Percentiles rank a stretch among this genome's conserved stretches.
Evolutionary conservation across 2,797 vertebrate genomes (phyloP).

Genomic region (Rhyacichthys aspro): DNA sequence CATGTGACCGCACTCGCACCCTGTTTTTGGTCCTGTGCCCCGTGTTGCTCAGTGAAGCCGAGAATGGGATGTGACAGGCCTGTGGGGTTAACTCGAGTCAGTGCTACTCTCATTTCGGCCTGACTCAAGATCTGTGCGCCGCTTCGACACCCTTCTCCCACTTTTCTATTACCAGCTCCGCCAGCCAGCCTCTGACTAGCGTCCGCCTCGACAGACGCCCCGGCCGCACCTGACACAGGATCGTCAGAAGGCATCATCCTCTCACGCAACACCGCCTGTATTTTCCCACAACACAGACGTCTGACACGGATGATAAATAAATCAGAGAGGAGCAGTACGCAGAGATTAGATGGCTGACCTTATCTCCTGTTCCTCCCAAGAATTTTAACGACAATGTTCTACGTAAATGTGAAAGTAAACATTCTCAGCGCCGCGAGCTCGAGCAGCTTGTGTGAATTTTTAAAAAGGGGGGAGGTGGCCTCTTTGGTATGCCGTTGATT

Average conservation of each 20-base stretch:
- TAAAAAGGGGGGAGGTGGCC: constrained; percentile 11
- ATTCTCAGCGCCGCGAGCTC: constrained; percentile 32
- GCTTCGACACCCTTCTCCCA: constrained; percentile 30
- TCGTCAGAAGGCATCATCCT: constrained; percentile 25
- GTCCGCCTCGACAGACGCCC: constrained; percentile 29
- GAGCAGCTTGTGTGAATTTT: constrained; percentile 45
- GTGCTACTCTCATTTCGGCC: constrained; percentile 58
- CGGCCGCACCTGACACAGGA: constrained; percentile 51
- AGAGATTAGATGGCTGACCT: constrained; percentile 48
- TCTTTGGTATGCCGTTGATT: constrained; percentile 52
- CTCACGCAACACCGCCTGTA: constrained; percentile 23
- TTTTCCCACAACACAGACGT: constrained; percentile 34
- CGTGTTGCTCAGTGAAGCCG: constrained; percentile 75
- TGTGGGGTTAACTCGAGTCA: constrained; percentile 75
- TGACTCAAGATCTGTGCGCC: constrained; percentile 59
- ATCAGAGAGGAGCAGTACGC: constrained; percentile 12
- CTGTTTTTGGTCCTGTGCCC: constrained; percentile 70
- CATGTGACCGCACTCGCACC: constrained; percentile 73
- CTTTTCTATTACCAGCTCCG: constrained; percentile 32
- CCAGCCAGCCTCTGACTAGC: constrained; percentile 23
- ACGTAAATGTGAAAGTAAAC: constrained; percentile 56
- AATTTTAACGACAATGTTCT: constrained; percentile 40
- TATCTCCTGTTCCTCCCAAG: constrained; percentile 28
- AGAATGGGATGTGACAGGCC: constrained; percentile 80
- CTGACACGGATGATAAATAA: constrained; percentile 38